Percentiles rank a stretch among this genome's conserved stretches.
Conservation (phyloP, 1,140 invertebrate genomes). For the Frieseomelitta varia region DNA sequence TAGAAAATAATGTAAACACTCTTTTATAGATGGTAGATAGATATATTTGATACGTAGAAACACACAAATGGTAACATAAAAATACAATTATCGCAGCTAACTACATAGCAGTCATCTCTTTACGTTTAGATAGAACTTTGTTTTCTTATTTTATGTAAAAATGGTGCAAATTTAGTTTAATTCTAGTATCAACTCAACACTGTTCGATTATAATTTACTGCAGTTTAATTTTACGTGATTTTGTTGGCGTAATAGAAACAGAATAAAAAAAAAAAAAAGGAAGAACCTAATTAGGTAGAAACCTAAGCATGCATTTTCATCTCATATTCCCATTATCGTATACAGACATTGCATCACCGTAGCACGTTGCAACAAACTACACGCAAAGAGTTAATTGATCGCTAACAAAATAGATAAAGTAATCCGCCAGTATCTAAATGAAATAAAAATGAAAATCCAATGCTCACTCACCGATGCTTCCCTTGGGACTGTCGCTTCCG, state of each 20-base stretch:
- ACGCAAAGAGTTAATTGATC: background rate
- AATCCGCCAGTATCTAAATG: too few species aligned
- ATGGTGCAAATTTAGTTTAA: too few species aligned
- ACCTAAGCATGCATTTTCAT: background rate
- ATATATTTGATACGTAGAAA: background rate
- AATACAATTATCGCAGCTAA: background rate
- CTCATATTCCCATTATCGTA: background rate
- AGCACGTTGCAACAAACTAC: background rate
- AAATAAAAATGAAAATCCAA: too few species aligned
- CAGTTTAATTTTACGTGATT: too few species aligned
- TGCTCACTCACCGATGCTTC: conserved; percentile 85
- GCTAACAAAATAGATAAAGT: too few species aligned
- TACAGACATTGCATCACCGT: background rate
- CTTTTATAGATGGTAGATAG: background rate
- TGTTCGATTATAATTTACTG: too few species aligned
- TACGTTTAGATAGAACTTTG: too few species aligned
- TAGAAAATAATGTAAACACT: conserved; percentile 1
- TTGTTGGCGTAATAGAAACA: too few species aligned
- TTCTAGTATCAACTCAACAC: too few species aligned
- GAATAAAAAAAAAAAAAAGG: too few species aligned
- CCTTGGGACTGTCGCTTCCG: conserved; percentile 93
- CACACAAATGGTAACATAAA: background rate
- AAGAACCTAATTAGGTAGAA: background rate
- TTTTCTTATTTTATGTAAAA: too few species aligned
- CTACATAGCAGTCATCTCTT: too few species aligned